Conservation (phyloP, 2,797 vertebrate species). For the Esox masquinongy region DNA sequence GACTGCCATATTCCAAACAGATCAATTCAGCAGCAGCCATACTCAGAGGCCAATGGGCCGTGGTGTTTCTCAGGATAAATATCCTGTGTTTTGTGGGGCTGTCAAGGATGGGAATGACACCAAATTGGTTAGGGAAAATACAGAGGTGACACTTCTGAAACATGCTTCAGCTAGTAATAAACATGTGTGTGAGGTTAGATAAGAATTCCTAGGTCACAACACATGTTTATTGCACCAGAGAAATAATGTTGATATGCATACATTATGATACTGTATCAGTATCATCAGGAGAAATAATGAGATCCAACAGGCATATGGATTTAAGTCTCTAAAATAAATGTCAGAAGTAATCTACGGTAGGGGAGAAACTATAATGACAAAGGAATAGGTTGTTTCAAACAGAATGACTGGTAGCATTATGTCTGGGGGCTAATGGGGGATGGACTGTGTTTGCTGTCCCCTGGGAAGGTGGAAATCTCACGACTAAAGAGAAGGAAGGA, state of each 20-base stretch:
- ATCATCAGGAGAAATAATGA: constrained; percentile 99
- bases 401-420: constrained; percentile 93
- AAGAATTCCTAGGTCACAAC: constrained; percentile 89
- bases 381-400: constrained; percentile 83
- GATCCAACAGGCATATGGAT: constrained; percentile 99
- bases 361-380: constrained; percentile 97
- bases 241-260: constrained; percentile 99
- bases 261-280: constrained; percentile 99
- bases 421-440: constrained; percentile 91
- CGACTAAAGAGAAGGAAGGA: constrained; percentile 61
- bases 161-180: constrained; percentile 99
- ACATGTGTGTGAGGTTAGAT: constrained; percentile 99
- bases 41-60: constrained; percentile 70
- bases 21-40: constrained; percentile 66
- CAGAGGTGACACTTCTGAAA: constrained; percentile 99
- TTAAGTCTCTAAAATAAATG: constrained; percentile 96
- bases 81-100: constrained; percentile 74
- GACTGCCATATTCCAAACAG: constrained; percentile 69
- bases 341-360: constrained; percentile 95
- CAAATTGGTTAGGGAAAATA: constrained; percentile 89
- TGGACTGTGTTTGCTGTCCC: constrained; percentile 90
- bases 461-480: constrained; percentile 63
- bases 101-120: constrained; percentile 82
- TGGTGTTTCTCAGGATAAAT: constrained; percentile 52
- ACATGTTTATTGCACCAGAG: constrained; percentile 99